Evolutionary conservation across 1,140 invertebrate genomes (phyloP).

Genomic region (Mactra quadrangularis): DNA sequence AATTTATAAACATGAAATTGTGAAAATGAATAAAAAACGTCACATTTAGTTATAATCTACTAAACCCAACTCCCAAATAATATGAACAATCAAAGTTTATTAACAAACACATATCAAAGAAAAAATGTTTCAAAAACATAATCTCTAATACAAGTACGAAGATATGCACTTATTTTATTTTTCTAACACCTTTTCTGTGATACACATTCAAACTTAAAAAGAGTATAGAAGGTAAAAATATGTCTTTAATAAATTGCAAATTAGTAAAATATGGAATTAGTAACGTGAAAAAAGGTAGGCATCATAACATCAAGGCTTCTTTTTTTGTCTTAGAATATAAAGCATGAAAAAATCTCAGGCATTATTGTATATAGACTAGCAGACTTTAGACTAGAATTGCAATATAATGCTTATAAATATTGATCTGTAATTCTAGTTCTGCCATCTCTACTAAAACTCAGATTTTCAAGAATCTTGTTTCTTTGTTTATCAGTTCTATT

Average conservation of each 20-base stretch:
- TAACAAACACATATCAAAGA: slow-evolving; percentile 61
- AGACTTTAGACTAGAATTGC: not conserved
- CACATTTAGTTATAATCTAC: slow-evolving; percentile 49
- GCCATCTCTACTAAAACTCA: no score
- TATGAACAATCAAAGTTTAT: slow-evolving; percentile 69
- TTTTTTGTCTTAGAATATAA: not conserved
- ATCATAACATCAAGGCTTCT: slow-evolving; percentile 29
- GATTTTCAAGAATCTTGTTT: no score
- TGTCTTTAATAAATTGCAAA: slow-evolving; percentile 62
- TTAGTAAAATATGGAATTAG: slow-evolving; percentile 65
- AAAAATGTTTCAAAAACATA: slow-evolving; percentile 48
- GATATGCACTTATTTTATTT: slow-evolving; percentile 52
- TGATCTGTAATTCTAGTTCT: no score
- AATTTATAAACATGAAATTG: slow-evolving; percentile 12
- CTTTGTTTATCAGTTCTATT: no score
- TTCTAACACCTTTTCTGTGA: slow-evolving; percentile 55
- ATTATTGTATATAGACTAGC: not conserved
- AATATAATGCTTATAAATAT: no score
- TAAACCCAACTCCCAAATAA: slow-evolving; percentile 53
- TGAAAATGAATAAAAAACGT: slow-evolving; percentile 22
- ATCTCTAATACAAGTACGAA: slow-evolving; percentile 49
- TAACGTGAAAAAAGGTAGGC: slow-evolving; percentile 55
- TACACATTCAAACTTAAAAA: slow-evolving; percentile 58
- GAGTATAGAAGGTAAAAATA: slow-evolving; percentile 53
- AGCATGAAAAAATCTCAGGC: not conserved